Conservation (phyloP, 2,888 invertebrate species). For the Macaria liturata region DNA sequence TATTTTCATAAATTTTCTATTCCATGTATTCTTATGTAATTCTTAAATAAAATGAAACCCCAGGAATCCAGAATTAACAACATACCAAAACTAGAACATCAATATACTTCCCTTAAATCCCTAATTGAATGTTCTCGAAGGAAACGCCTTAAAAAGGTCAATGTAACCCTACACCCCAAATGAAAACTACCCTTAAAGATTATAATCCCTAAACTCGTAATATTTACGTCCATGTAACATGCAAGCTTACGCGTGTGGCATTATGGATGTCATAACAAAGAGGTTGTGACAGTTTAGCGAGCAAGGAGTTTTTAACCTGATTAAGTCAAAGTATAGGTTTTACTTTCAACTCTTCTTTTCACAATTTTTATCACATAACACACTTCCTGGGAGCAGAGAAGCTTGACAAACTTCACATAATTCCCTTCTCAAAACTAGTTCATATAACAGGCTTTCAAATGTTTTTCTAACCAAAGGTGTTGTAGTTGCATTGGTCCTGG, state of each 20-base stretch:
- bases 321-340: too few species aligned
- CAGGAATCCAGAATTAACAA: background rate
- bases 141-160: constrained; percentile 49
- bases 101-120: too few species aligned
- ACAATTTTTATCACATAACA: too few species aligned
- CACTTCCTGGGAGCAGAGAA: constrained; percentile 89
- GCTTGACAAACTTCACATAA: constrained; percentile 91
- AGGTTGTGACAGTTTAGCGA: constrained; percentile 4
- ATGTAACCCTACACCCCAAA: constrained; percentile 53
- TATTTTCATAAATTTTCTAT: too few species aligned
- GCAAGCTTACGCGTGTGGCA: constrained; percentile 51
- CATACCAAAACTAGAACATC: too few species aligned
- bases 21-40: too few species aligned
- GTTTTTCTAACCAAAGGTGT: constrained; percentile 89
- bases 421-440: constrained; percentile 83
- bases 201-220: constrained; percentile 52
- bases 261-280: constrained; percentile 26
- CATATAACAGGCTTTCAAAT: constrained; percentile 90
- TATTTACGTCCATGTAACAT: constrained; percentile 66
- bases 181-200: constrained; percentile 49
- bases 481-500: constrained; percentile 90
- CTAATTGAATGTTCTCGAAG: constrained; percentile 39
- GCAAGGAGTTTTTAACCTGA: too few species aligned
- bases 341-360: too few species aligned
- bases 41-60: too few species aligned